phyloP scores from a whole-genome alignment of 1,140 invertebrate species.

The Papilio aristodemus region DNA sequence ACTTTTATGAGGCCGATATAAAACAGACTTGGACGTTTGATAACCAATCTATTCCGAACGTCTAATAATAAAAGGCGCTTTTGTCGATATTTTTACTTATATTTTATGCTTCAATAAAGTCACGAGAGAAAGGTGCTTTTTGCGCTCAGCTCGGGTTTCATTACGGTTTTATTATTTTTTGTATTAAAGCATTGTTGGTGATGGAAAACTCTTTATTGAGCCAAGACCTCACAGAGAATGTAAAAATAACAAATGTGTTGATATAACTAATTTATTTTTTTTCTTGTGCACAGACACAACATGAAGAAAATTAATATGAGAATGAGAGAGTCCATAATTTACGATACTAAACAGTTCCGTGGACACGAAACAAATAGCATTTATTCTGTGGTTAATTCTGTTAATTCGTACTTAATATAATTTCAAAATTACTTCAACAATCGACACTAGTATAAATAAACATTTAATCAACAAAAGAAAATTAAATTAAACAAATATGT shows the following conservation, averaged over 20 bases:
- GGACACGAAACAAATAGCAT: too few relatives aligned
- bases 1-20: constrained; percentile 28
- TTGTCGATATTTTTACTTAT: constrained; percentile 14
- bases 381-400: too few relatives aligned
- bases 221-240: not conserved
- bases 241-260: not conserved
- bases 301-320: too few relatives aligned
- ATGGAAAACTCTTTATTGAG: not conserved
- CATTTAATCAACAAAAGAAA: too few relatives aligned
- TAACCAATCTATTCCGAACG: constrained; percentile 24
- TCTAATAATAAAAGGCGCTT: constrained; percentile 19
- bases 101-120: constrained; percentile 17
- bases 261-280: constrained; percentile 5
- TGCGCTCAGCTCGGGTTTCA: constrained; percentile 8
- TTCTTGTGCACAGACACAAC: not conserved
- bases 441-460: too few relatives aligned
- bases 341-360: too few relatives aligned
- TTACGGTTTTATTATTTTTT: constrained; percentile 12
- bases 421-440: too few relatives aligned
- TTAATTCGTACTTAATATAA: too few relatives aligned
- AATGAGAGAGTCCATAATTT: too few relatives aligned
- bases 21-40: constrained; percentile 28
- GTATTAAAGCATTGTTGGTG: not conserved
- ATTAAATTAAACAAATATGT: too few relatives aligned
- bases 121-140: constrained; percentile 13